Evolutionary conservation across 2,888 invertebrate species (phyloP).

Genomic region (Plutella xylostella): DNA sequence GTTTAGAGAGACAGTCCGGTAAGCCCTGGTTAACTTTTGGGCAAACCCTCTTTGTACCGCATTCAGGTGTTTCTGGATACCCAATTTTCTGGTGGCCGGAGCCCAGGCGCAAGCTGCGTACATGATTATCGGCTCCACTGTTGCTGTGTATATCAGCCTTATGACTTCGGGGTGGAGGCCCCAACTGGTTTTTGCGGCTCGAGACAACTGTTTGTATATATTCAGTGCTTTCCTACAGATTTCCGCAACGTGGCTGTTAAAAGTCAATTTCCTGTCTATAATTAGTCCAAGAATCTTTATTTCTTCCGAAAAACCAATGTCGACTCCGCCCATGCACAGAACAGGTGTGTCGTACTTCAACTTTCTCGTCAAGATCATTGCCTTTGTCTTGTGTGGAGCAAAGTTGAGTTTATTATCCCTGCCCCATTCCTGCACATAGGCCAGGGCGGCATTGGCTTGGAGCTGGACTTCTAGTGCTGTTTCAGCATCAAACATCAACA

Average conservation of each 20-base stretch:
- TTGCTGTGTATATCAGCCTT: neutral
- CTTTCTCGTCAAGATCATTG: constrained; percentile 2
- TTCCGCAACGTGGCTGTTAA: neutral
- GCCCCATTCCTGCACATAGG: constrained; percentile 7
- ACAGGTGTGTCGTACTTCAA: constrained; percentile 1
- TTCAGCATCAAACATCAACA: too few relatives aligned
- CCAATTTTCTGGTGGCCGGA: too few relatives aligned
- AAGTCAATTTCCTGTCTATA: constrained; percentile 2
- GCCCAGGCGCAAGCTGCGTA: constrained; percentile 7
- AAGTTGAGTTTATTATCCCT: neutral
- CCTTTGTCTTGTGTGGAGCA: constrained; percentile 5
- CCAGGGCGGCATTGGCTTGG: constrained; percentile 7
- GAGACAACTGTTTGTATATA: neutral
- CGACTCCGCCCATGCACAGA: neutral
- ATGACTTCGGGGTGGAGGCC: constrained; percentile 1
- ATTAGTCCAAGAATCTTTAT: too few relatives aligned
- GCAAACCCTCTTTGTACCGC: too few relatives aligned
- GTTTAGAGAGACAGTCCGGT: too few relatives aligned
- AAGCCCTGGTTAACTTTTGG: too few relatives aligned
- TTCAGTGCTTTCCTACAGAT: constrained; percentile 1
- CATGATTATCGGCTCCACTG: constrained; percentile 2
- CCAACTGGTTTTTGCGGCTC: neutral
- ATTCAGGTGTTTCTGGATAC: too few relatives aligned
- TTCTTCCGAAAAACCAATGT: neutral
- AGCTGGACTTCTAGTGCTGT: neutral